Conservation (phyloP, 2,888 invertebrate genomes). For the Stegana nigrithorax region DNA sequence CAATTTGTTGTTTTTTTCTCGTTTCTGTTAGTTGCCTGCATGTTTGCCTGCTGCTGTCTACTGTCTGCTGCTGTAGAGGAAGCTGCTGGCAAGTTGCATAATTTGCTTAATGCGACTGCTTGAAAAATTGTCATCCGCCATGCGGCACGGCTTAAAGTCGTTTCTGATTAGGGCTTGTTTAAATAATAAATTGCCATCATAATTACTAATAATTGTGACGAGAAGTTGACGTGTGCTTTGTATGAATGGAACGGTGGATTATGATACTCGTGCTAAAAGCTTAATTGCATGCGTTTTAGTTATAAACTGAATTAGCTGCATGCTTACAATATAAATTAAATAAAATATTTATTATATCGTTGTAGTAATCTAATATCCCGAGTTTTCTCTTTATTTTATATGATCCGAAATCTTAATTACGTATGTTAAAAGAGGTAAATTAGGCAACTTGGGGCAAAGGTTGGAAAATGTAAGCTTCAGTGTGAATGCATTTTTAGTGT, state of each 20-base stretch:
- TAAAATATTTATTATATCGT: too few relatives aligned
- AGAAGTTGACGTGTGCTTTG: not conserved
- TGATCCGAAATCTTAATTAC: too few relatives aligned
- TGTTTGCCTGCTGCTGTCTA: not conserved
- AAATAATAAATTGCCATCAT: not conserved
- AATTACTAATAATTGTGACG: conserved; percentile 1
- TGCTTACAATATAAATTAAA: too few relatives aligned
- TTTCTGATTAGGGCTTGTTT: not conserved
- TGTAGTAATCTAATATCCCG: too few relatives aligned
- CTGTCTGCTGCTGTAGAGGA: not conserved
- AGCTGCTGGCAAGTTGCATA: not conserved
- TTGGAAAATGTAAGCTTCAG: too few relatives aligned
- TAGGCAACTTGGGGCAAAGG: too few relatives aligned
- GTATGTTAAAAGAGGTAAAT: too few relatives aligned
- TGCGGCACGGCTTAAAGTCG: not conserved
- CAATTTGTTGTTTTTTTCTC: too few relatives aligned
- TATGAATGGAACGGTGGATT: not conserved
- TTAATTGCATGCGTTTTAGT: not conserved
- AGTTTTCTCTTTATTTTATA: too few relatives aligned
- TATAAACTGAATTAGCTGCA: too few relatives aligned
- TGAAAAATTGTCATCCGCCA: conserved; percentile 3
- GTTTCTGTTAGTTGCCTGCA: conserved; percentile 2
- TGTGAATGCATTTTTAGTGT: too few relatives aligned
- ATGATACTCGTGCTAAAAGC: not conserved
- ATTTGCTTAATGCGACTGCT: conserved; percentile 5